Percentiles rank a stretch among this genome's conserved stretches.
Evolutionary conservation across 2,888 invertebrate genomes (phyloP).

Genomic region (Leptogaster cylindrica): DNA sequence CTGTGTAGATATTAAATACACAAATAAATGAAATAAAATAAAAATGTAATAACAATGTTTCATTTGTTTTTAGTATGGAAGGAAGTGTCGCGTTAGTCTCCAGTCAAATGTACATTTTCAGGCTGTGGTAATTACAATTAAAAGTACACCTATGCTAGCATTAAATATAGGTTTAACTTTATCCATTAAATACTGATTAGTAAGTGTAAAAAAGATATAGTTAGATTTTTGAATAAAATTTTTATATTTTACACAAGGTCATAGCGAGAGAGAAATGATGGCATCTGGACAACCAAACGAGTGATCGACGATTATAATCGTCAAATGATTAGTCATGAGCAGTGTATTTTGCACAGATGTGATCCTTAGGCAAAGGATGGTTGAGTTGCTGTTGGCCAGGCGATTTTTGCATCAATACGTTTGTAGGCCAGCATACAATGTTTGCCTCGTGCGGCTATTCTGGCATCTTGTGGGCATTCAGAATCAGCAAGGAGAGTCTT

Average conservation of each 20-base stretch:
- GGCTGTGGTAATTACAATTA: conserved; percentile 1
- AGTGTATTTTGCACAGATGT: not conserved
- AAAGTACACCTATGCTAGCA: conserved; percentile 11
- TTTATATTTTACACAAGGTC: conserved; percentile 26
- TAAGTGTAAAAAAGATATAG: conserved; percentile 38
- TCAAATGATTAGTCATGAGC: conserved; percentile 6
- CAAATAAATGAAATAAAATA: no score
- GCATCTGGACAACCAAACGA: conserved; percentile 13
- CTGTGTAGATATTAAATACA: no score
- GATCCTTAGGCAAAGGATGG: conserved; percentile 1
- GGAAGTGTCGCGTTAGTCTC: not conserved
- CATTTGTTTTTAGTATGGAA: no score
- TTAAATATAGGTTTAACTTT: conserved; percentile 24
- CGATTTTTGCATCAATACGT: conserved; percentile 94
- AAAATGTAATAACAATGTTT: no score
- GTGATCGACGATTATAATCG: not conserved
- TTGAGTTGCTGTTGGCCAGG: conserved; percentile 76
- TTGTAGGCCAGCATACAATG: conserved; percentile 95
- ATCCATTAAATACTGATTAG: conserved; percentile 37
- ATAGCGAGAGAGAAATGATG: conserved; percentile 11
- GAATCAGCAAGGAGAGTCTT: conserved; percentile 88
- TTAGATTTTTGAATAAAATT: conserved; percentile 9
- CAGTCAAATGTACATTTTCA: not conserved
- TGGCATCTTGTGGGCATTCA: conserved; percentile 89
- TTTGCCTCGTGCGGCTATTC: conserved; percentile 73